Evolutionary conservation across 1,140 invertebrate species (phyloP).

Genomic region (Latrodectus geometricus): DNA sequence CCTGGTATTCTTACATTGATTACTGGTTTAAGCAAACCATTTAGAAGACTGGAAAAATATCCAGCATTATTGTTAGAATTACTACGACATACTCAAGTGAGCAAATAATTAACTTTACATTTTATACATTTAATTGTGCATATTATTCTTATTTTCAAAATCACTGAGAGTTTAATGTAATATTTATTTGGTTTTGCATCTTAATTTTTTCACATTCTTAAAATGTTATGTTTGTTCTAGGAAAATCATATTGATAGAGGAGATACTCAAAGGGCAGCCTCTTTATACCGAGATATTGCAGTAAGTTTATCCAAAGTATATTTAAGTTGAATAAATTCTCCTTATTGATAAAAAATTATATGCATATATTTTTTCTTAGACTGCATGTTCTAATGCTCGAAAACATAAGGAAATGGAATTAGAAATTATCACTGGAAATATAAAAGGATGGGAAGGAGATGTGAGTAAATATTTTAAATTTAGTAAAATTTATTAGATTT

Average conservation of each 20-base stretch:
- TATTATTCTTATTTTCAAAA: too few species aligned
- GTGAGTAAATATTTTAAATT: slow-evolving; percentile 67
- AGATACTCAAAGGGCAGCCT: slow-evolving; percentile 92
- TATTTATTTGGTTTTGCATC: background rate
- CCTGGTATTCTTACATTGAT: slow-evolving; percentile 90
- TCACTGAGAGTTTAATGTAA: too few species aligned
- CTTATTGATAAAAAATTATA: slow-evolving; percentile 43
- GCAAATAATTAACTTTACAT: background rate
- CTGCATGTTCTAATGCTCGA: slow-evolving; percentile 83
- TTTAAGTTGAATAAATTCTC: slow-evolving; percentile 1
- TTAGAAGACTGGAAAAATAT: slow-evolving; percentile 94
- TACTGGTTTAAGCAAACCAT: slow-evolving; percentile 92
- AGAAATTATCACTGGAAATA: slow-evolving; percentile 90
- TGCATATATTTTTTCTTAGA: slow-evolving; percentile 72
- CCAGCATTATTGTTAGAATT: slow-evolving; percentile 88
- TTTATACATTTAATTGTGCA: too few species aligned
- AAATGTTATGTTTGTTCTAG: slow-evolving; percentile 66
- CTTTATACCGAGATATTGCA: slow-evolving; percentile 93
- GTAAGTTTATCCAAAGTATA: slow-evolving; percentile 73
- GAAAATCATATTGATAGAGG: slow-evolving; percentile 95
- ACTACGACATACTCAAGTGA: slow-evolving; percentile 87
- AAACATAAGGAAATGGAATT: slow-evolving; percentile 96
- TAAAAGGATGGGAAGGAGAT: slow-evolving; percentile 96
- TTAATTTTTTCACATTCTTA: background rate
- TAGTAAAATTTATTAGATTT: background rate